These are phyloP conservation scores for Bugulina stolonifera DNA, from an alignment of 2,888 invertebrate genomes.

Conservation along the genomic window DNA sequence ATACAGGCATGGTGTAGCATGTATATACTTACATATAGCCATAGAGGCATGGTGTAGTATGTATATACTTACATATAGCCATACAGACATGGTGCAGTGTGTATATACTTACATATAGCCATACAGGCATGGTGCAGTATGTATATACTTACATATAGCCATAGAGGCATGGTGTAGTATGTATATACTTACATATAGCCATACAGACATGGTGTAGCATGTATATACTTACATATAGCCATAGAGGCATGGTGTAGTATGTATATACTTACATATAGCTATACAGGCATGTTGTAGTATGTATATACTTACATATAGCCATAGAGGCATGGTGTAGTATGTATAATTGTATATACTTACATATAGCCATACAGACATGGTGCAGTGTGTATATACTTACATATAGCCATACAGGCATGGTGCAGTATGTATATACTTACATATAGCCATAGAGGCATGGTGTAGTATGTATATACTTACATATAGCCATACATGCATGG, in stretches of 20 bases:
- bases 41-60: too few species aligned
- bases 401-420: constrained; percentile 54
- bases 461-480: too few species aligned
- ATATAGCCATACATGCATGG: too few species aligned
- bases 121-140: constrained; percentile 55
- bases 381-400: constrained; percentile 52
- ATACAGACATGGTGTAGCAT: too few species aligned
- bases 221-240: constrained; percentile 50
- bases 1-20: too few species aligned
- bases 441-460: background rate
- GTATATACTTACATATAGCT: constrained; percentile 49
- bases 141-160: constrained; percentile 51
- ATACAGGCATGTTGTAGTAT: constrained; percentile 55
- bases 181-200: constrained; percentile 31
- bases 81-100: too few species aligned
- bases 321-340: background rate
- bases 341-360: too few species aligned
- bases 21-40: too few species aligned
- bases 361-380: constrained; percentile 54
- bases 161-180: constrained; percentile 55
- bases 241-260: constrained; percentile 55
- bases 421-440: background rate
- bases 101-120: constrained; percentile 45
- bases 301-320: constrained; percentile 31
- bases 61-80: too few species aligned